These are phyloP conservation scores for Lysiphlebus fabarum DNA, from an alignment of 1,140 invertebrate species.

Conservation along the genomic window DNA sequence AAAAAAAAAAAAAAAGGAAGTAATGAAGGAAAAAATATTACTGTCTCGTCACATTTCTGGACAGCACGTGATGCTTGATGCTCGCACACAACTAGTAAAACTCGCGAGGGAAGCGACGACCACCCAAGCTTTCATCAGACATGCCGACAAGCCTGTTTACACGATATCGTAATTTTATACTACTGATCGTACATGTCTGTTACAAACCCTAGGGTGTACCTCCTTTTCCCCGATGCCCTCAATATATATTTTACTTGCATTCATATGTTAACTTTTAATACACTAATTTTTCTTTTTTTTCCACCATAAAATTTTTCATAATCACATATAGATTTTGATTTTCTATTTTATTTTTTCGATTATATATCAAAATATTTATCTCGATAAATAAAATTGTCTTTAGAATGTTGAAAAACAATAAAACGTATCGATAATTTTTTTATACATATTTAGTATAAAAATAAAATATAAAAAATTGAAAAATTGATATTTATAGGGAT, in stretches of 20 bases:
- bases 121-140: constrained; percentile 50
- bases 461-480: too few species aligned
- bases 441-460: too few species aligned
- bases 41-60: constrained; percentile 22
- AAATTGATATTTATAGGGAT: too few species aligned
- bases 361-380: too few species aligned
- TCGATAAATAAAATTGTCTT: too few species aligned
- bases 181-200: constrained; percentile 40
- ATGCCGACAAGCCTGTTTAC: constrained; percentile 51
- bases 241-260: constrained; percentile 21
- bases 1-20: too few species aligned
- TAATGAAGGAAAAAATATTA: constrained; percentile 4
- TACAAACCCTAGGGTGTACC: constrained; percentile 27
- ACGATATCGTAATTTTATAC: constrained; percentile 52
- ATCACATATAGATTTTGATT: too few species aligned
- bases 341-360: too few species aligned
- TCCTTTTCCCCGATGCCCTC: constrained; percentile 10
- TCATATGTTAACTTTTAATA: constrained; percentile 10
- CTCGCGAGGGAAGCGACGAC: constrained; percentile 28
- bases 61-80: constrained; percentile 26
- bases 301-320: constrained; percentile 21
- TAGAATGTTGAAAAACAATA: too few species aligned
- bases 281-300: not conserved
- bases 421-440: too few species aligned
- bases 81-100: constrained; percentile 5